phyloP scores from a whole-genome alignment of 2,113 vertebrate genomes.

The Phocoena phocoena region DNA sequence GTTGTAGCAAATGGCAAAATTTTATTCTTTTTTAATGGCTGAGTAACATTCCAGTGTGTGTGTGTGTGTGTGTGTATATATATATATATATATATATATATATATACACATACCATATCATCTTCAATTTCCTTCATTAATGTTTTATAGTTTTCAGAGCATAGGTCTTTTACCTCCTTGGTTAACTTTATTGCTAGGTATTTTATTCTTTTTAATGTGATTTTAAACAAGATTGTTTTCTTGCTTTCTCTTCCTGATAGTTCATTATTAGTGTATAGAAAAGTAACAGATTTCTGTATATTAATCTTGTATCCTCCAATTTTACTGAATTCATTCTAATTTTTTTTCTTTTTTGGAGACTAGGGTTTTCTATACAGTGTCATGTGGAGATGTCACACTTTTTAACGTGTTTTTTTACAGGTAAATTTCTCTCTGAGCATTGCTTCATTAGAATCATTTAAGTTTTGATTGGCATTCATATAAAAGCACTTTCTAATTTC shows the following conservation, averaged over 20 bases:
- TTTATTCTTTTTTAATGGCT: neutral
- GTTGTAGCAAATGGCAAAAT: neutral
- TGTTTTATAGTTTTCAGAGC: neutral
- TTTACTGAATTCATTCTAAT: neutral
- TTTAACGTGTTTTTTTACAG: neutral
- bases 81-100: no score
- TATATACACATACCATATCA: no score
- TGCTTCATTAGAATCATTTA: neutral
- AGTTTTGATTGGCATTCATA: neutral
- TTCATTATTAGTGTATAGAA: neutral
- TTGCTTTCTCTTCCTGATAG: neutral
- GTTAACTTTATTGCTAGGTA: neutral
- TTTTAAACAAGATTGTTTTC: neutral
- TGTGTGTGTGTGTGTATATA: accelerated
- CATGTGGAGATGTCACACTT: neutral
- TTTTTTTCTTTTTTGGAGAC: neutral
- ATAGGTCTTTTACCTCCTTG: neutral
- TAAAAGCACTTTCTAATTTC: neutral
- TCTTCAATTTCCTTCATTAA: neutral
- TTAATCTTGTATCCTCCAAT: neutral
- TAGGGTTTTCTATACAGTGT: neutral
- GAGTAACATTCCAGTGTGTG: neutral
- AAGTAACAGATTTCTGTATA: neutral
- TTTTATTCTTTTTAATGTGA: neutral
- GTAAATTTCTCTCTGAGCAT: neutral